Evolutionary conservation across 2,888 invertebrate genomes (phyloP).

Genomic region (Girardia tigrina): DNA sequence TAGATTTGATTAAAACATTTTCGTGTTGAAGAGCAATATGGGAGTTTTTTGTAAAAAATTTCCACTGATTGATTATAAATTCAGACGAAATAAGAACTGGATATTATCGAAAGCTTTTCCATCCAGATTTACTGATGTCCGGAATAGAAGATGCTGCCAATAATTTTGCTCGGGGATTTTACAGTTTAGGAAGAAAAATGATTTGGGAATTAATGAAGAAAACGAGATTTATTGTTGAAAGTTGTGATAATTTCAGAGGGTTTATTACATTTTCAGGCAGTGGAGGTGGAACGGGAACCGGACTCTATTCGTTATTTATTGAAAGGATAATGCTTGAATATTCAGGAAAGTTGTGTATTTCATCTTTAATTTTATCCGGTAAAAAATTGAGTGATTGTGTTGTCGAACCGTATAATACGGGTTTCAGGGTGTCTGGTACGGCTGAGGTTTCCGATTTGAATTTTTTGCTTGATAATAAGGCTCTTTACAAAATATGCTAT

Average conservation of each 20-base stretch:
- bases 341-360: background rate
- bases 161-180: constrained; percentile 37
- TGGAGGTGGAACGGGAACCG: constrained; percentile 25
- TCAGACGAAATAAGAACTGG: constrained; percentile 38
- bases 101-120: constrained; percentile 34
- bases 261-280: background rate
- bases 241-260: background rate
- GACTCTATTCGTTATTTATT: background rate
- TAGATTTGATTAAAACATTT: too few relatives aligned
- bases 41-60: too few relatives aligned
- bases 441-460: constrained; percentile 78
- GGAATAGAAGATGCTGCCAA: constrained; percentile 38
- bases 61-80: background rate
- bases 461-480: constrained; percentile 39
- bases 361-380: background rate
- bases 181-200: constrained; percentile 34
- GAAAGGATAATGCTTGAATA: constrained; percentile 11
- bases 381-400: constrained; percentile 38
- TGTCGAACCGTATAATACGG: constrained; percentile 63
- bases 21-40: too few relatives aligned
- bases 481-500: constrained; percentile 52
- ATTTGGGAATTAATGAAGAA: background rate
- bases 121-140: constrained; percentile 36
- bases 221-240: background rate
- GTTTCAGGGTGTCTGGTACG: constrained; percentile 79